phyloP scores from a whole-genome alignment of 2,113 vertebrate genomes.

The Acanthisitta chloris region DNA sequence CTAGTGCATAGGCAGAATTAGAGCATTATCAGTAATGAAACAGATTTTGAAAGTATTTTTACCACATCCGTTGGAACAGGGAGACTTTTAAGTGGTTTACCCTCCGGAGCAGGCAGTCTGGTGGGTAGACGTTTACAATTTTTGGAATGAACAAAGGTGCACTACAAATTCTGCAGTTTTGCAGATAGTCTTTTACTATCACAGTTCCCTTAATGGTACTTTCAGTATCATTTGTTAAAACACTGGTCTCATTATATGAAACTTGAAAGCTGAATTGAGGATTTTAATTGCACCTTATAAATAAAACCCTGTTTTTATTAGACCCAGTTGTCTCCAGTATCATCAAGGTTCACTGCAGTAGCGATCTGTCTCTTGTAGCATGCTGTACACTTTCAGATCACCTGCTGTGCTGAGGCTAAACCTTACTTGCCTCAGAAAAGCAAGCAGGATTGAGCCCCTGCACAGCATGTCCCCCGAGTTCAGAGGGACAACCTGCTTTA shows the following conservation, averaged over 20 bases:
- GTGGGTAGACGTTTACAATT: neutral
- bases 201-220: neutral
- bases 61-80: neutral
- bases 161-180: neutral
- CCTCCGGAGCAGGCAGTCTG: neutral
- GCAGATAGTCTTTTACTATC: neutral
- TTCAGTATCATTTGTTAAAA: slow-evolving; percentile 28
- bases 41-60: slow-evolving; percentile 35
- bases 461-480: slow-evolving; percentile 15
- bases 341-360: slow-evolving; percentile 52
- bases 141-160: neutral
- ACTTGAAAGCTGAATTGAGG: slow-evolving; percentile 35
- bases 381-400: neutral
- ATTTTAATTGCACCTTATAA: slow-evolving; percentile 53
- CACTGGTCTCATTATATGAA: slow-evolving; percentile 19
- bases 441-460: neutral
- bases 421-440: slow-evolving; percentile 13
- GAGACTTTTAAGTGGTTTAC: neutral
- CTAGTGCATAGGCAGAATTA: slow-evolving; percentile 4
- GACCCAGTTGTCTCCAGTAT: slow-evolving; percentile 21
- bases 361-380: slow-evolving; percentile 37
- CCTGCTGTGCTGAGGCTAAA: slow-evolving; percentile 27
- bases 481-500: slow-evolving; percentile 3
- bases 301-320: slow-evolving; percentile 53
- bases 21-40: slow-evolving; percentile 36